A percentile compares a stretch with the other conserved stretches of the same genome.
Conservation (phyloP, 2,888 invertebrate genomes). For the Shargacucullia verbasci region DNA sequence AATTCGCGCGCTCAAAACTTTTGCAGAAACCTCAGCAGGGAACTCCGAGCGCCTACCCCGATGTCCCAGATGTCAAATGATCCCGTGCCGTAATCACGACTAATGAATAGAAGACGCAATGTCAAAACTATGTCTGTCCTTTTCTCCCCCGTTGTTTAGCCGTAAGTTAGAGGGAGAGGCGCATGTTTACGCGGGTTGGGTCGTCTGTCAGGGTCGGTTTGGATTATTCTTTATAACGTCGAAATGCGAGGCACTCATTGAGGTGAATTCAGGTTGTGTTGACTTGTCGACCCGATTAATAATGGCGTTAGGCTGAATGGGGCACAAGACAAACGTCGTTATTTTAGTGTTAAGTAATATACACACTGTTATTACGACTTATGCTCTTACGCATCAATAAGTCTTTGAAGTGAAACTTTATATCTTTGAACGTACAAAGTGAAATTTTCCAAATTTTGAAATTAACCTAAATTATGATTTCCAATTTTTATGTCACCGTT, state of each 20-base stretch:
- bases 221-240: conserved; percentile 87
- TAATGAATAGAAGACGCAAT: conserved; percentile 85
- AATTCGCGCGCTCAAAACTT: conserved; percentile 76
- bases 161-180: conserved; percentile 74
- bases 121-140: conserved; percentile 75
- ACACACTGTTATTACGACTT: too few relatives aligned
- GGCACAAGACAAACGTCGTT: conserved; percentile 26
- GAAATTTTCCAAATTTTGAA: too few relatives aligned
- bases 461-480: too few relatives aligned
- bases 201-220: conserved; percentile 76
- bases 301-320: conserved; percentile 73
- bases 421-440: too few relatives aligned
- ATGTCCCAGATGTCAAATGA: conserved; percentile 87
- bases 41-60: conserved; percentile 79
- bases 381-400: neutral
- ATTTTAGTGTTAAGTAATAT: conserved; percentile 26
- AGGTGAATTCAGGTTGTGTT: conserved; percentile 82
- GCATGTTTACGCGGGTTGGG: conserved; percentile 69
- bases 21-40: conserved; percentile 82
- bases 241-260: conserved; percentile 86
- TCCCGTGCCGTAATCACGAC: conserved; percentile 83
- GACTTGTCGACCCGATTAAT: conserved; percentile 84
- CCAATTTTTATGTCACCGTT: too few relatives aligned
- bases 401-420: too few relatives aligned
- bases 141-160: conserved; percentile 63